Evolutionary conservation across 2,888 invertebrate species (phyloP).

Genomic region (Meta bourneti): DNA sequence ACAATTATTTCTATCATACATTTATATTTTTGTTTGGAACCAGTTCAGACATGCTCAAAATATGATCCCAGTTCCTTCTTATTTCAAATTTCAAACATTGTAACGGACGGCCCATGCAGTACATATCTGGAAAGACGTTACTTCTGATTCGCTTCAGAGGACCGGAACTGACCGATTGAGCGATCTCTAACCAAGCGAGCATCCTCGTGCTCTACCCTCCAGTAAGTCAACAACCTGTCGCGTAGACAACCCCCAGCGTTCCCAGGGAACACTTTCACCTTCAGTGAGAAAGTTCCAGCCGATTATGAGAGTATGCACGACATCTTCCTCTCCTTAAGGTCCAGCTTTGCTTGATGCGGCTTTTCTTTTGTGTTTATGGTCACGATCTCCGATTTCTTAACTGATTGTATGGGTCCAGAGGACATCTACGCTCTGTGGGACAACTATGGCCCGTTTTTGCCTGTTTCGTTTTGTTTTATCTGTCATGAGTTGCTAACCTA

Average conservation of each 20-base stretch:
- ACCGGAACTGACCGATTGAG: slow-evolving; percentile 54
- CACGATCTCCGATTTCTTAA: neutral
- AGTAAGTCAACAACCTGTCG: slow-evolving; percentile 12
- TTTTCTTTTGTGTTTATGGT: neutral
- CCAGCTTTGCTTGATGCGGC: neutral
- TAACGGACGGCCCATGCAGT: neutral
- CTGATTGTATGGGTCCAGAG: no score
- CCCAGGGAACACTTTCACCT: neutral
- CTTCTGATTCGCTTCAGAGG: slow-evolving; percentile 11
- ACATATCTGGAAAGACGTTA: neutral
- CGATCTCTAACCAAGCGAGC: slow-evolving; percentile 51
- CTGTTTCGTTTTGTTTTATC: no score
- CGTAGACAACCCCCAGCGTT: neutral
- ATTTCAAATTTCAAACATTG: neutral
- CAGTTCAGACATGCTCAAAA: no score
- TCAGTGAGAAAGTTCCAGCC: slow-evolving; percentile 1
- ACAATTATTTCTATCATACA: no score
- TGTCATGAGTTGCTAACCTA: no score
- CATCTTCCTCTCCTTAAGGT: neutral
- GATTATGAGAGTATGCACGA: slow-evolving; percentile 5
- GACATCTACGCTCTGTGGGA: no score
- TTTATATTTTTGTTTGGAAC: no score
- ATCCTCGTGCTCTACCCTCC: slow-evolving; percentile 19
- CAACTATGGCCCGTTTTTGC: no score
- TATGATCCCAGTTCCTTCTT: neutral